Conservation (phyloP, 2,797 vertebrate genomes). For the Choloepus didactylus region DNA sequence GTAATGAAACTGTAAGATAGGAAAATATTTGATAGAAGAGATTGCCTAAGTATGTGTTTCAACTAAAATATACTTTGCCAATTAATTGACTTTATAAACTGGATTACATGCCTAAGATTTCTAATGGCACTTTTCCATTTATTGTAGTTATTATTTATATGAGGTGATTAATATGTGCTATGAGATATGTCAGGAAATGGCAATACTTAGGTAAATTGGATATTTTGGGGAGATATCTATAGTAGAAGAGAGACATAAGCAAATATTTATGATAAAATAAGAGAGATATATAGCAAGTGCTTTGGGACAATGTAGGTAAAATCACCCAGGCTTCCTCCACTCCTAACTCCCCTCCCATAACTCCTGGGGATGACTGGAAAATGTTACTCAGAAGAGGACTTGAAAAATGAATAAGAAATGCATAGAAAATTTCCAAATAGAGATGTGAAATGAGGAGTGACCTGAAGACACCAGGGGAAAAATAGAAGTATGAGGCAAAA, state of each 20-base stretch:
- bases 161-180: background rate
- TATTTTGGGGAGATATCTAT: background rate
- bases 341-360: accelerated
- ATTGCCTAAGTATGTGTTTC: background rate
- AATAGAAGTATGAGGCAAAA: background rate
- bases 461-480: background rate
- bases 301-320: background rate
- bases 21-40: background rate
- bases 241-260: background rate
- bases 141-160: background rate
- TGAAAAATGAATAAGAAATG: background rate
- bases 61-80: background rate
- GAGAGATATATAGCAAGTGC: background rate
- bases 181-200: background rate
- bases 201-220: background rate
- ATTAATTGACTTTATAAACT: background rate
- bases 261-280: conserved; percentile 33
- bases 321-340: background rate
- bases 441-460: background rate
- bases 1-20: background rate
- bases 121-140: background rate
- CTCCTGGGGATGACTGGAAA: background rate
- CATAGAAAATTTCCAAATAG: background rate
- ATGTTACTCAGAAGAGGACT: background rate
- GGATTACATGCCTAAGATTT: background rate